phyloP scores from a whole-genome alignment of 1,140 invertebrate genomes.

The Platorchestia sp. region DNA sequence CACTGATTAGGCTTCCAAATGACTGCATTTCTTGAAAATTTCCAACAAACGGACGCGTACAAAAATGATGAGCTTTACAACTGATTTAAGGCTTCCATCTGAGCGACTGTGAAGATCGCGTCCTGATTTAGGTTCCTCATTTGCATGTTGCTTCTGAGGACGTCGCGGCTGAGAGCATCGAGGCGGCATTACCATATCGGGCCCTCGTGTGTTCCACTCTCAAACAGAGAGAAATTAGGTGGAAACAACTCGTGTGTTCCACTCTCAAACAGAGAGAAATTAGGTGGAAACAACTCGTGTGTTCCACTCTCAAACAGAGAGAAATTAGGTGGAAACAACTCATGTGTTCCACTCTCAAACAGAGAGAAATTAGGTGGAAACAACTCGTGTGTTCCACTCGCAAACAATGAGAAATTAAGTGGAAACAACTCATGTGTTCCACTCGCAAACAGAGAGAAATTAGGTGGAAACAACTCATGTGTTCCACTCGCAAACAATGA shows the following conservation, averaged over 20 bases:
- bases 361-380: background rate
- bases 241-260: background rate
- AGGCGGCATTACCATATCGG: background rate
- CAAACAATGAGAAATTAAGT: background rate
- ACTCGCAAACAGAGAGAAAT: background rate
- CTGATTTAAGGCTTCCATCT: background rate
- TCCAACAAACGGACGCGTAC: background rate
- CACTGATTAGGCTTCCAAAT: background rate
- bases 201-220: background rate
- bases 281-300: background rate
- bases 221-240: background rate
- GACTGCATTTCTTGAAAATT: background rate
- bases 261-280: background rate
- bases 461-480: background rate
- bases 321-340: background rate
- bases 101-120: background rate
- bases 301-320: background rate
- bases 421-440: background rate
- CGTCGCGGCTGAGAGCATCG: background rate
- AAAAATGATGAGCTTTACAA: background rate
- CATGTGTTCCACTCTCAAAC: background rate
- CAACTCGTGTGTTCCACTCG: background rate
- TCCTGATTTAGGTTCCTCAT: conserved; percentile 3
- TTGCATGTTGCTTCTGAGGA: conserved; percentile 1
- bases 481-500: background rate